Evolutionary conservation across 2,797 vertebrate genomes (phyloP).

Genomic region (Mormyrus hasselquistii): DNA sequence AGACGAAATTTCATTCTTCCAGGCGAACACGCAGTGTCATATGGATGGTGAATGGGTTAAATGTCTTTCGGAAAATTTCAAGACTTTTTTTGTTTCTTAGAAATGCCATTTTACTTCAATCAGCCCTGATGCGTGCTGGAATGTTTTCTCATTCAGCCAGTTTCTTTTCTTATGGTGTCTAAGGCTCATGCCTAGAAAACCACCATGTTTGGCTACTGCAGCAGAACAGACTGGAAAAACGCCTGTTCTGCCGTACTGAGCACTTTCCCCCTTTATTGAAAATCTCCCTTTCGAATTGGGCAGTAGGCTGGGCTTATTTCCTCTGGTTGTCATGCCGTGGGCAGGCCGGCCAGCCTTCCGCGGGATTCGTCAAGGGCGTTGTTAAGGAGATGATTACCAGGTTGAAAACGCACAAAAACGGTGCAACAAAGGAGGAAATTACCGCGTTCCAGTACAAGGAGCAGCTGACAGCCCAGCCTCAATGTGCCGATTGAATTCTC

Average conservation of each 20-base stretch:
- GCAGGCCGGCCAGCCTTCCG: neutral
- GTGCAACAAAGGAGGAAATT: constrained; percentile 3
- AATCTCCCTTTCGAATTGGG: neutral
- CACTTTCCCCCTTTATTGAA: neutral
- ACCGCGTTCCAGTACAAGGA: constrained; percentile 1
- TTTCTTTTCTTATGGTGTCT: neutral
- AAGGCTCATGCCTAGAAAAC: neutral
- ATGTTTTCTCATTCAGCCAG: neutral
- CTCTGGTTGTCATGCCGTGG: neutral
- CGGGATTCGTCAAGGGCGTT: neutral
- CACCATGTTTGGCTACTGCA: neutral
- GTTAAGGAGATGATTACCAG: neutral
- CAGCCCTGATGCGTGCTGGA: neutral
- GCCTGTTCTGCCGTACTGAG: neutral
- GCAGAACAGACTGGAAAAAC: neutral
- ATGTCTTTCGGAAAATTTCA: neutral
- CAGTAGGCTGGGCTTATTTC: neutral
- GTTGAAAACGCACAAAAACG: neutral
- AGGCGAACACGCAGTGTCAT: neutral
- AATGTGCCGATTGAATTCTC: neutral
- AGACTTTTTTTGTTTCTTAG: neutral
- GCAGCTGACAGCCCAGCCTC: neutral
- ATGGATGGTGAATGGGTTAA: neutral
- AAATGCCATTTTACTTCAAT: neutral
- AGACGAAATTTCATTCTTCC: neutral